These are phyloP conservation scores for Condylura cristata DNA, from an alignment of 2,113 vertebrate species.

Conservation along the genomic window DNA sequence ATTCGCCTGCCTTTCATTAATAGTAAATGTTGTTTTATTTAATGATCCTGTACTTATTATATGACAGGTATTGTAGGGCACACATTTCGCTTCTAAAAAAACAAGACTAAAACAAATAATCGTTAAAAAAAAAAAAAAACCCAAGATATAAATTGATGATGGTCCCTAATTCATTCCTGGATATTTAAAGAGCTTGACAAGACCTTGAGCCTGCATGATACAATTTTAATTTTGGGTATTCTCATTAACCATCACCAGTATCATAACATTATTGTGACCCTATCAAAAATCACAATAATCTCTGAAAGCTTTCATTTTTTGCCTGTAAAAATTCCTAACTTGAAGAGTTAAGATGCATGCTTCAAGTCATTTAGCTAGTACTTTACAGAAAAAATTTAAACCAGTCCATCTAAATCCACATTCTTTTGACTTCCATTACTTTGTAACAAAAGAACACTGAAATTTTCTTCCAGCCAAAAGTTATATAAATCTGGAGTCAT, in stretches of 20 bases:
- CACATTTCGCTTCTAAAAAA: background rate
- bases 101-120: background rate
- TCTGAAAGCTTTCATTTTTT: constrained; percentile 34
- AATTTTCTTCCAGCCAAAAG: constrained; percentile 3
- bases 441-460: background rate
- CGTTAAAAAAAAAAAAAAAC: background rate
- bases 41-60: constrained; percentile 25
- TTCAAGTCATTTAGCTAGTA: background rate
- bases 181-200: background rate
- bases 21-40: background rate
- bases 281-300: background rate
- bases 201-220: background rate
- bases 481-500: background rate
- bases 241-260: background rate
- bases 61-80: background rate
- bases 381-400: constrained; percentile 19
- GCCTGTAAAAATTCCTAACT: background rate
- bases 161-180: background rate
- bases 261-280: too few species aligned
- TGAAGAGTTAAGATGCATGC: constrained; percentile 7
- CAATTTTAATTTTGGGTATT: background rate
- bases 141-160: background rate
- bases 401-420: background rate
- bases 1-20: background rate
- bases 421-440: background rate